These are phyloP conservation scores for Camptogramma bilineatum DNA, from an alignment of 2,888 invertebrate species.

Conservation along the genomic window DNA sequence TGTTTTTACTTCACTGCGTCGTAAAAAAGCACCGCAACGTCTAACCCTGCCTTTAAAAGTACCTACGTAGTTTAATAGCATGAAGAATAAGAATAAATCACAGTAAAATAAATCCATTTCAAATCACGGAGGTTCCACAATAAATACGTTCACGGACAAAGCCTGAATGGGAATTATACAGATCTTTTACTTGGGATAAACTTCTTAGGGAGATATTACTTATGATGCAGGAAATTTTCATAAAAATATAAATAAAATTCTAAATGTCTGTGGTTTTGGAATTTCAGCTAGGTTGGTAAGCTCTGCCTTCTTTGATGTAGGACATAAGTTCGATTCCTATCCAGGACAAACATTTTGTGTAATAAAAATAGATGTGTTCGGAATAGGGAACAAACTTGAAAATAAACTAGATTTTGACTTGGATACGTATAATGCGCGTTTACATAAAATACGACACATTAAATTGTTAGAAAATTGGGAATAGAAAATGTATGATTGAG, in stretches of 20 bases:
- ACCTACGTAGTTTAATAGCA: constrained; percentile 2
- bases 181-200: constrained; percentile 10
- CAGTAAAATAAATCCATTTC: constrained; percentile 35
- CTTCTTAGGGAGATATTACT: background rate
- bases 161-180: constrained; percentile 27
- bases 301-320: too few relatives aligned
- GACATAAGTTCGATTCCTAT: too few relatives aligned
- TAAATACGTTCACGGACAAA: constrained; percentile 37
- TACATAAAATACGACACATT: too few relatives aligned
- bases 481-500: too few relatives aligned
- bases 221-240: background rate
- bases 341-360: too few relatives aligned
- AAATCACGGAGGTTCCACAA: constrained; percentile 31
- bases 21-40: background rate
- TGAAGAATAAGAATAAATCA: constrained; percentile 28
- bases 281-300: too few relatives aligned
- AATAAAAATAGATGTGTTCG: too few relatives aligned
- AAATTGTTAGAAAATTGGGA: too few relatives aligned
- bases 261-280: too few relatives aligned
- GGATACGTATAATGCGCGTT: too few relatives aligned
- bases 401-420: too few relatives aligned
- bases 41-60: background rate
- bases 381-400: too few relatives aligned
- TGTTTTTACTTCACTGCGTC: background rate
- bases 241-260: background rate